Evolutionary conservation across 2,113 vertebrate genomes (phyloP), one percentile per base, ranked within the genome.

Genomic region (Thamnophis sirtalis): DNA sequence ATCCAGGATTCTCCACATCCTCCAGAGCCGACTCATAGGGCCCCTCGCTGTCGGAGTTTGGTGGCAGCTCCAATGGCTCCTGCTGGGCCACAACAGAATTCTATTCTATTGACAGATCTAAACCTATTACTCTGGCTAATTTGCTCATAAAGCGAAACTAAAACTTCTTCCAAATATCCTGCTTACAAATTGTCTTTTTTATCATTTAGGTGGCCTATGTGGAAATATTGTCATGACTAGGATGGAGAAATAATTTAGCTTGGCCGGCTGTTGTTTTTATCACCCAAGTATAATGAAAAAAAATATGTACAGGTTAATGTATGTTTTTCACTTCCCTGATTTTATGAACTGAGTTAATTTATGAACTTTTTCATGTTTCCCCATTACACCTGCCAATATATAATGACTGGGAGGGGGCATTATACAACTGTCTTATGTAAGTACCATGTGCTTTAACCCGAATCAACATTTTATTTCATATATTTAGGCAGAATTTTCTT

Each of bases 381-480:
- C 80, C 56, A 63, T 28, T 5, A 86, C 93, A n/a, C 22, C 85
- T 68, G 0, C 38, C 7, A 50, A 85, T n/a, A 73, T 95, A 3
- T 80, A 94, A 86, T n/a, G 55, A 89, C 88, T 89, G 88, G 63
- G n/a, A n/a, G n/a, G 91, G 49, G n/a, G 48, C 53, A 53, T 89
- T 86, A 56, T 80, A 60, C 88, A 28, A 22, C 51, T 22, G 15
- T 51, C 53, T 8, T 93, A n/a, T 87, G 53, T 93, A 93, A 93
- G 19, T 88, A 94, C 88, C 50, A 73, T 22, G 51, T 58, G 84
- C 54, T 93, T 95, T 95, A 92, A 95, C 49, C 85, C n/a, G n/a
- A 84, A 49, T 88, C 24, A 55, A 88, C 22, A 84, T 91, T 96
- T 96, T 96, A 95, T 96, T 97, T 95, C 94, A 93, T 95, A 54